Percentiles rank a stretch among this genome's conserved stretches.
Conservation (phyloP, 2,113 vertebrate species). For the Tympanuchus pallidicinctus region DNA sequence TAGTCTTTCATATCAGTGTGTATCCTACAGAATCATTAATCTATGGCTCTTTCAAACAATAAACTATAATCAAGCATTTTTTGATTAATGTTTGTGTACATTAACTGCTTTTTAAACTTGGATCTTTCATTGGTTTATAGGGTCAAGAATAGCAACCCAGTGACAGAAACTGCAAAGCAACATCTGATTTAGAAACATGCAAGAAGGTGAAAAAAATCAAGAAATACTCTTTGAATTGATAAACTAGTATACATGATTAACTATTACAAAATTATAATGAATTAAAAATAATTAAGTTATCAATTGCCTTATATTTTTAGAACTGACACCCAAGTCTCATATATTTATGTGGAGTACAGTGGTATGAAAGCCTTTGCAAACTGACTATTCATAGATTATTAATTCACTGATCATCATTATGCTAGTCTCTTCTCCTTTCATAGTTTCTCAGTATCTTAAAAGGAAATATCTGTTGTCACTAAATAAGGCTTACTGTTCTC, state of each 20-base stretch:
- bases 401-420: not conserved
- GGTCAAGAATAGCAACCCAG: not conserved
- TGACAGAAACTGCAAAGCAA: slow-evolving; percentile 9
- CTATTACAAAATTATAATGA: not conserved
- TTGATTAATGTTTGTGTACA: slow-evolving; percentile 55
- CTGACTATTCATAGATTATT: not conserved
- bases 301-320: not conserved
- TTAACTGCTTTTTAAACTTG: slow-evolving; percentile 54
- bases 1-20: slow-evolving; percentile 40
- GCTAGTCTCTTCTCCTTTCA: not conserved
- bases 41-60: slow-evolving; percentile 56
- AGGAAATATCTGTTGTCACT: not conserved
- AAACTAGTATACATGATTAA: not conserved
- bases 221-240: not conserved
- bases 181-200: not conserved
- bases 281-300: not conserved
- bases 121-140: slow-evolving; percentile 23
- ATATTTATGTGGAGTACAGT: not conserved
- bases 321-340: not conserved
- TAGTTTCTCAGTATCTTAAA: not conserved
- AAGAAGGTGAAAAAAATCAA: not conserved
- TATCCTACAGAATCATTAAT: slow-evolving; percentile 60
- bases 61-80: slow-evolving; percentile 51
- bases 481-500: not conserved
- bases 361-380: not conserved